phyloP scores from a whole-genome alignment of 2,888 invertebrate genomes.

The Stenoptilia bipunctidactyla region DNA sequence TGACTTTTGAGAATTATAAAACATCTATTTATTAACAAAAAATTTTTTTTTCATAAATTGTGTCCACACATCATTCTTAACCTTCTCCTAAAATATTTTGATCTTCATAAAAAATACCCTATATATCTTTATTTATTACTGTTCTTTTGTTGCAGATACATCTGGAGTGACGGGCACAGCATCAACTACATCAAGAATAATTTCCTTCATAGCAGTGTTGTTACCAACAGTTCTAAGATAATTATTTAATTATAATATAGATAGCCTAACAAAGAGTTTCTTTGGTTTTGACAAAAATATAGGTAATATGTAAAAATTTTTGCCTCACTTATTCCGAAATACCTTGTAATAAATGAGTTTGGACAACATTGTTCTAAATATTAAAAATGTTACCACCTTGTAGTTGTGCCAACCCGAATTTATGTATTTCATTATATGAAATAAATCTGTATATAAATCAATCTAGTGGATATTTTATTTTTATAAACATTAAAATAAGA shows the following conservation, averaged over 20 bases:
- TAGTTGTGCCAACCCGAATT: slow-evolving; percentile 70
- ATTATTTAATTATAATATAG: slow-evolving; percentile 18
- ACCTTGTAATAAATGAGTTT: slow-evolving; percentile 21
- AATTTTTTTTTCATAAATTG: too few species aligned
- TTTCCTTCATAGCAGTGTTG: slow-evolving; percentile 21
- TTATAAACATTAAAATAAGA: too few species aligned
- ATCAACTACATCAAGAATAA: slow-evolving; percentile 16
- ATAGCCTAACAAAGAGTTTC: slow-evolving; percentile 10
- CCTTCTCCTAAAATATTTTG: too few species aligned
- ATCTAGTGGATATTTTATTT: too few species aligned
- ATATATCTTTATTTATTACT: background rate
- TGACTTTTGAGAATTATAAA: too few species aligned
- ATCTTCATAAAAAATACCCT: too few species aligned
- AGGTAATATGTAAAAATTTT: too few species aligned
- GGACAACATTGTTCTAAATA: slow-evolving; percentile 44
- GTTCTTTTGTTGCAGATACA: slow-evolving; percentile 20
- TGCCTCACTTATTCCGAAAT: background rate
- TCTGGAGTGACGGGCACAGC: slow-evolving; percentile 11
- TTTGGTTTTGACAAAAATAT: slow-evolving; percentile 17
- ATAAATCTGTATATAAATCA: slow-evolving; percentile 27
- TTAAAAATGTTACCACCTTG: slow-evolving; percentile 52
- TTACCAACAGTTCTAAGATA: slow-evolving; percentile 27
- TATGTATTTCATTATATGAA: slow-evolving; percentile 65
- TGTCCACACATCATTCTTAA: too few species aligned
- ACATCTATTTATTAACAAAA: too few species aligned